Base-by-base conservation (phyloP, 2,888 invertebrate genomes). In the Drosophila trichaetosa region DNA sequence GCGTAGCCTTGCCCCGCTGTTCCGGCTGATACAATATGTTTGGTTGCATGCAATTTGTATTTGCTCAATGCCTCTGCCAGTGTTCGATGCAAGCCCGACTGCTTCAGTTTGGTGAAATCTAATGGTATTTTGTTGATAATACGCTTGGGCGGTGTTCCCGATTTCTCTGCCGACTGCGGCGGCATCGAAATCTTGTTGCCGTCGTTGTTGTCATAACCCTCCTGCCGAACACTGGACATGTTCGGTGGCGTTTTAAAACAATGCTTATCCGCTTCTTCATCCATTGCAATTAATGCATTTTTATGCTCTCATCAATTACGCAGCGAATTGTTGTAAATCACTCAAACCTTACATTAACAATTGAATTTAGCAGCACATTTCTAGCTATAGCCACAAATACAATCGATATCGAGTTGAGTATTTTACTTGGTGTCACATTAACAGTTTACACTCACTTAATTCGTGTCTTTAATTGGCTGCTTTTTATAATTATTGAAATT, bases 91-190 rank as follows among this genome's bases (percentile, higher is more conserved):
- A 93, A 68, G 10, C 93, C 92, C 4, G 90, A 78, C 36, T 89
- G 73, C 59, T 91, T 88, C 2, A 93, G 76, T 73, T 93, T 93
- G 4, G 86, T 90, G 4, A 90, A 84, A 84, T 93, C 93, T 48
- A 93, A 80, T 16, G 88, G 87, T 58, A 92, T 86, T 77, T 82
- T 88, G 29, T 90, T 90, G 36, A 93, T 91, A 49, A 93, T 79
- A 36, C 91, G 90, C 60, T 86, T 88, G 40, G 80, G 54, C 18
- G 63, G 27, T 16, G 82, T 10, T 18, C 34, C 38, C 40, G 33
- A 10, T n/a, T 48, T 60, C 7, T 48, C 38, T 18, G 62, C 29
- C 40, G 53, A 36, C 16, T 58, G 54, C 2, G 49, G 34, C 27
- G 54, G 51, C 42, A 59, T 27, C 42, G 64, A 59, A 18, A 48